Percentiles rank a stretch among this genome's conserved stretches.
phyloP scores from a whole-genome alignment of 2,113 vertebrate species.

The Perca schrenkii region DNA sequence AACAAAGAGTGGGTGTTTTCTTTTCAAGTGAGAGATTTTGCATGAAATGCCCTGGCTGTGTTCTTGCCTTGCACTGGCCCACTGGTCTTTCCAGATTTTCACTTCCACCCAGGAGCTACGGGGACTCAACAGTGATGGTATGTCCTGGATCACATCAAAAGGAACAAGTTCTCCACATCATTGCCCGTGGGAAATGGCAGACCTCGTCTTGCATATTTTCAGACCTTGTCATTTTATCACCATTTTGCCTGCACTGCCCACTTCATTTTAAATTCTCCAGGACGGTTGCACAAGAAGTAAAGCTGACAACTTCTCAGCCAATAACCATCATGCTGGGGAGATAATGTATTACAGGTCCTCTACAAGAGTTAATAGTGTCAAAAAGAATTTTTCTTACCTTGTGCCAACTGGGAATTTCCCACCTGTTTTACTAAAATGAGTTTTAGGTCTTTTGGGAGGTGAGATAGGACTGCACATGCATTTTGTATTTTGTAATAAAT shows the following conservation, averaged over 20 bases:
- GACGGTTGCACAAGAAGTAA: slow-evolving; percentile 1
- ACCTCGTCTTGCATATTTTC: slow-evolving; percentile 28
- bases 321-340: slow-evolving; percentile 8
- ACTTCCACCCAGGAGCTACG: slow-evolving; percentile 41
- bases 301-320: slow-evolving; percentile 18
- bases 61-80: slow-evolving; percentile 44
- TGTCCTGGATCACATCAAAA: slow-evolving; percentile 67
- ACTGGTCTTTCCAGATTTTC: slow-evolving; percentile 51
- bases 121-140: slow-evolving; percentile 36
- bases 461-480: background rate
- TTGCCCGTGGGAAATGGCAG: slow-evolving; percentile 26
- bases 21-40: slow-evolving; percentile 66
- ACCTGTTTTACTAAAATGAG: slow-evolving; percentile 10
- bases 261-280: slow-evolving; percentile 49
- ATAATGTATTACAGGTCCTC: slow-evolving; percentile 8
- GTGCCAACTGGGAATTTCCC: slow-evolving; percentile 28
- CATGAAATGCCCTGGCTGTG: slow-evolving; percentile 43
- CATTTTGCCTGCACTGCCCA: slow-evolving; percentile 47
- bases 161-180: slow-evolving; percentile 20
- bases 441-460: background rate
- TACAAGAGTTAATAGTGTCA: background rate
- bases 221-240: slow-evolving; percentile 41
- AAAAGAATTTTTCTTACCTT: slow-evolving; percentile 5
- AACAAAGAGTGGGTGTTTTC: slow-evolving; percentile 70
- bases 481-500: background rate